Conservation (phyloP, 2,888 invertebrate genomes). For the Cantharis nigra region DNA sequence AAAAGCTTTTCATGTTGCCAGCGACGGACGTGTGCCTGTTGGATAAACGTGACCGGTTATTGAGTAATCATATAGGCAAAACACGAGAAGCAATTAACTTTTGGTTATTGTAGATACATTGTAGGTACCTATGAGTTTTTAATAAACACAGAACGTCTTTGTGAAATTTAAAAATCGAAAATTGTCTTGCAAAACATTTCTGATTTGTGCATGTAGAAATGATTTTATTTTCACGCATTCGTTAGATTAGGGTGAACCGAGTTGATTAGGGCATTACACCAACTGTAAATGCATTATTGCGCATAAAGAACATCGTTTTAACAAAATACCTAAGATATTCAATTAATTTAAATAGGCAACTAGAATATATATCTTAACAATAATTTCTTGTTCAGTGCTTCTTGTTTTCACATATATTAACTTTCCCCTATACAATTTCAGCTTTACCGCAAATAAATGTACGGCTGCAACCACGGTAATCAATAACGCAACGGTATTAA, state of each 20-base stretch:
- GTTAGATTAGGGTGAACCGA: no score
- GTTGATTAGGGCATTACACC: background rate
- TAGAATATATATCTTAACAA: background rate
- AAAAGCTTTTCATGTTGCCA: slow-evolving; percentile 51
- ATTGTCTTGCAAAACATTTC: background rate
- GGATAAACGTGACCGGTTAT: slow-evolving; percentile 42
- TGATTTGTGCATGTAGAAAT: background rate
- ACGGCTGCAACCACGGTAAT: slow-evolving; percentile 46
- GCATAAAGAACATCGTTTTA: background rate
- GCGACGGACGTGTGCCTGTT: slow-evolving; percentile 39
- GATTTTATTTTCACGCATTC: background rate
- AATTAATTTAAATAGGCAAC: background rate
- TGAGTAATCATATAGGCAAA: slow-evolving; percentile 7
- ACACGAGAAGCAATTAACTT: slow-evolving; percentile 5
- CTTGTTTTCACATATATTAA: slow-evolving; percentile 30
- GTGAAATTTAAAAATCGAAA: background rate
- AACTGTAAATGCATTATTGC: background rate
- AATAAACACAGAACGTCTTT: background rate
- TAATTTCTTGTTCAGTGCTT: slow-evolving; percentile 8
- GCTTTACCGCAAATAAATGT: slow-evolving; percentile 46
- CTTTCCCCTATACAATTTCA: slow-evolving; percentile 36
- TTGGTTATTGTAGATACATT: background rate
- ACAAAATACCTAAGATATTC: background rate
- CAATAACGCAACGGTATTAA: slow-evolving; percentile 48
- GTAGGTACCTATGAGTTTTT: background rate